Evolutionary conservation across 2,113 vertebrate species (phyloP), one percentile per base, ranked within the genome.

Genomic region (Neogobius melanostomus): DNA sequence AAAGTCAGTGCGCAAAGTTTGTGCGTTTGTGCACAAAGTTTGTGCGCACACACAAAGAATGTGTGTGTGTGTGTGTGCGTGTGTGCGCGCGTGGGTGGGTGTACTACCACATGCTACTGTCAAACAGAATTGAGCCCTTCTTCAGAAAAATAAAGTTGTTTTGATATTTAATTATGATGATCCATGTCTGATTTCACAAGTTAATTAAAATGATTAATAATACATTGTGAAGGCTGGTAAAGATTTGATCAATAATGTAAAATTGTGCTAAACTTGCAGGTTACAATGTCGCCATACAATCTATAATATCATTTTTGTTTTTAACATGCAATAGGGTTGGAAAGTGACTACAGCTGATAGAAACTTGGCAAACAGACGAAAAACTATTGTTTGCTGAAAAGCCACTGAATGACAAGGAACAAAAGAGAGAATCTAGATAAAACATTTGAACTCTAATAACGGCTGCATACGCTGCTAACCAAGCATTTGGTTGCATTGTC

Each of bases 361-460:
- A 72, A 69, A 77, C 68, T 82, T 87, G 82, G 79, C 80, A 81
- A 36, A 36, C 28, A 62, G 12, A 68, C 66, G 21, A 59, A 69
- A 71, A 60, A 36, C 68, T 54, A 64, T 82, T 82, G 80, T 87
- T 66, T 72, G 68, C n/a, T 3, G 49, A 73, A 36, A 72, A 50
- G 66, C 74, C 70, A 68, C 74, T 72, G 72, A 81, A 15, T 75
- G 68, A 69, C 52, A 68, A 54, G 66, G 74, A 86, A 86, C 80
- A 81, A 87, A 75, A 59, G 71, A 77, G 53, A 67, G 63, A 75
- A 47, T 87, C 82, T 70, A 65, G 75, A 84, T 45, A 66, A 56
- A 79, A 72, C 72, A 69, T 82, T 76, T 76, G 74, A 75, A 82
- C 66, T 68, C 77, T 79, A 82, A 82, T 87, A 75, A 79, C 44